Evolutionary conservation across 1,140 invertebrate species (phyloP).

Genomic region (Pseudobourletiella spinata): DNA sequence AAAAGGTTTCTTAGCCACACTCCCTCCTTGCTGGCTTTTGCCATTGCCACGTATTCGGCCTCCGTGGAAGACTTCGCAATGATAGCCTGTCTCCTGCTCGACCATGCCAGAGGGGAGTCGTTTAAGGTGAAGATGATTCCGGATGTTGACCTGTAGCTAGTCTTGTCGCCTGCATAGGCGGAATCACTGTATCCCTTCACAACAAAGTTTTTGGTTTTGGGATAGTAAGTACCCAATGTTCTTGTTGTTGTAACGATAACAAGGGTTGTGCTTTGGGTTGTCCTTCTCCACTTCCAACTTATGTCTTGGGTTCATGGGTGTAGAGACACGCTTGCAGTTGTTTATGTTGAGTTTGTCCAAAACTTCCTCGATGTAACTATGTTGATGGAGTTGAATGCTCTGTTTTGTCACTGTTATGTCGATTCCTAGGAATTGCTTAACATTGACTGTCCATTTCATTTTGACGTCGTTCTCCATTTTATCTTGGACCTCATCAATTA

Average conservation of each 20-base stretch:
- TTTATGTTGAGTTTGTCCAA: slow-evolving; percentile 37
- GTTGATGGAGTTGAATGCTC: slow-evolving; percentile 16
- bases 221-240: slow-evolving; percentile 8
- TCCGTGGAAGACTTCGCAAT: slow-evolving; percentile 39
- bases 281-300: slow-evolving; percentile 18
- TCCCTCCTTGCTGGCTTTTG: slow-evolving; percentile 39
- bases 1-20: slow-evolving; percentile 38
- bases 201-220: not conserved
- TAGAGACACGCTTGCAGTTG: slow-evolving; percentile 34
- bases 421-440: slow-evolving; percentile 37
- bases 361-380: slow-evolving; percentile 38
- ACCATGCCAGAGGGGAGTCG: slow-evolving; percentile 36
- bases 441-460: slow-evolving; percentile 20
- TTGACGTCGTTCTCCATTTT: slow-evolving; percentile 35
- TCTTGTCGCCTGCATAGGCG: not conserved
- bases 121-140: slow-evolving; percentile 1
- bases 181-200: not conserved
- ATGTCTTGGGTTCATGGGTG: slow-evolving; percentile 23
- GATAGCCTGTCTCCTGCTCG: slow-evolving; percentile 36
- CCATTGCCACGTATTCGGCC: slow-evolving; percentile 39
- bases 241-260: slow-evolving; percentile 31
- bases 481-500: slow-evolving; percentile 23
- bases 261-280: not conserved
- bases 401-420: slow-evolving; percentile 28
- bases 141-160: not conserved